Conservation (phyloP, 2,113 vertebrate genomes). For the Taxidea taxus region DNA sequence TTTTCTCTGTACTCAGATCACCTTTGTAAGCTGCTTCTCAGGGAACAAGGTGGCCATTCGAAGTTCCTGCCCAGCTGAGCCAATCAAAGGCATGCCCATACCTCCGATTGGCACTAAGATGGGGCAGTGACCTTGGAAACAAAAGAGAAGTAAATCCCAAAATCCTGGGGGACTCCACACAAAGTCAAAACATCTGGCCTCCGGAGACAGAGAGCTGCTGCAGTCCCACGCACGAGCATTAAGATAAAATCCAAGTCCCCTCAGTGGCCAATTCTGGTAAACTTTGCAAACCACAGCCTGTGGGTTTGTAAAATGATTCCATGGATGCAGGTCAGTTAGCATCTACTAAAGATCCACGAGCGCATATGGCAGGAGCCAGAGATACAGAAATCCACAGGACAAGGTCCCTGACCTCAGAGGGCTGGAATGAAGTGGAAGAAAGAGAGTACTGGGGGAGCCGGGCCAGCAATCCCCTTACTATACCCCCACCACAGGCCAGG, state of each 20-base stretch:
- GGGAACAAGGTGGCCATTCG: background rate
- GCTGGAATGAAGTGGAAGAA: background rate
- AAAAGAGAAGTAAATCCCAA: background rate
- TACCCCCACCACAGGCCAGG: rapidly evolving
- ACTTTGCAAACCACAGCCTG: background rate
- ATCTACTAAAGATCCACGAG: background rate
- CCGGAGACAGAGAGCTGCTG: background rate
- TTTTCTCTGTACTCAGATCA: background rate
- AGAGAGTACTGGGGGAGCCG: background rate
- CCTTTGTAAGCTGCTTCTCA: background rate
- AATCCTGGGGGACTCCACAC: background rate
- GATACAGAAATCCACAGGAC: background rate
- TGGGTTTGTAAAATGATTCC: background rate
- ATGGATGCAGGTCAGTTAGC: background rate
- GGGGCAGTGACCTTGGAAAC: background rate
- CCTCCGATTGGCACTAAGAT: background rate
- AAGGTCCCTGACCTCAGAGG: background rate
- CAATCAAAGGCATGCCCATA: background rate
- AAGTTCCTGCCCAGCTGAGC: background rate
- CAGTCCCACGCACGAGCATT: background rate
- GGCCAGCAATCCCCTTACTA: background rate
- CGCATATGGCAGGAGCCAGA: background rate
- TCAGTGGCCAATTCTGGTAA: background rate
- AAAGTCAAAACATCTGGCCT: background rate
- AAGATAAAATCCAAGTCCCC: conserved; percentile 18